A percentile compares a stretch with the other conserved stretches of the same genome.
These are phyloP conservation scores for Lutjanus erythropterus DNA, from an alignment of 2,113 vertebrate species.

Conservation along the genomic window DNA sequence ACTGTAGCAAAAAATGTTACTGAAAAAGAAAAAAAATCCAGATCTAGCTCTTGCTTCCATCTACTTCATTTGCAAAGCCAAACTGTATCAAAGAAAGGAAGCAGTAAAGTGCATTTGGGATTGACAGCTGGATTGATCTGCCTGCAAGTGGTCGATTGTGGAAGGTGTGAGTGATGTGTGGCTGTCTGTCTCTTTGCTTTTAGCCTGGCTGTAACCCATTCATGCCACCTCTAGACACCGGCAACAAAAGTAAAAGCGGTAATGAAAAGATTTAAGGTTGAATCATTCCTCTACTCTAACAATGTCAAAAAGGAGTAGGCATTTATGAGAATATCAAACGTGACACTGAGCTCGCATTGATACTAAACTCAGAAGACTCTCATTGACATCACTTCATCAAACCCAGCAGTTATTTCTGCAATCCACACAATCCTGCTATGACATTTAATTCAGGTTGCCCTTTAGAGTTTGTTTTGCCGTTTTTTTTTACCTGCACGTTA, in stretches of 20 bases:
- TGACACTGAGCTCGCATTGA: not conserved
- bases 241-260: not conserved
- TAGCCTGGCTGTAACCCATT: not conserved
- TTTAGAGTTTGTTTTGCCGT: constrained; percentile 58
- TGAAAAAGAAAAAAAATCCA: not conserved
- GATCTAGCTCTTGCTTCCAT: not conserved
- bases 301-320: not conserved
- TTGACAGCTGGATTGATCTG: constrained; percentile 13
- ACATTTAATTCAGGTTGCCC: constrained; percentile 73
- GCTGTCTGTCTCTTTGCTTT: not conserved
- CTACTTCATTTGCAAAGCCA: not conserved
- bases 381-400: constrained; percentile 13
- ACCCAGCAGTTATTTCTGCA: not conserved
- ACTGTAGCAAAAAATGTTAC: not conserved
- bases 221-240: not conserved
- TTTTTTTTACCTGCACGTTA: not conserved
- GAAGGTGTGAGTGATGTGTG: not conserved
- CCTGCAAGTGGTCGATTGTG: not conserved
- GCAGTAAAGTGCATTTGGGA: constrained; percentile 4
- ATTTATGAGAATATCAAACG: constrained; percentile 10
- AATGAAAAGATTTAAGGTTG: not conserved
- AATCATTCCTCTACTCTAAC: not conserved
- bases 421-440: constrained; percentile 34
- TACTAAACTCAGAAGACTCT: constrained; percentile 1
- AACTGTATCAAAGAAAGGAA: not conserved